Conservation (phyloP, 2,888 invertebrate species). For the Amiota minor region DNA sequence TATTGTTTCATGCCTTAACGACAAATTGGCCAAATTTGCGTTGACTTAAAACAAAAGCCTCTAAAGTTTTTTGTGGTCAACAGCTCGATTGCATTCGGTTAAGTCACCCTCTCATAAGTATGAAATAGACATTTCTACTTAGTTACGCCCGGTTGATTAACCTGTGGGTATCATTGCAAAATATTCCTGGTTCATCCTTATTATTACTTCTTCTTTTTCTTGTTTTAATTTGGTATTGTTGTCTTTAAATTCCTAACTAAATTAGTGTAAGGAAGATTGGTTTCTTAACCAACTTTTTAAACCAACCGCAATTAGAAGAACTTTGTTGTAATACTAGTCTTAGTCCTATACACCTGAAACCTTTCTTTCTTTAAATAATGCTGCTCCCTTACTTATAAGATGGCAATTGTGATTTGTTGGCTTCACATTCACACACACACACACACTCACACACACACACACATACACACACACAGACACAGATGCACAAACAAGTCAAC, state of each 20-base stretch:
- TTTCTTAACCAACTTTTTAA: too few relatives aligned
- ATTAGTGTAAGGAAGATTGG: background rate
- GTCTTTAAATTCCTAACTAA: background rate
- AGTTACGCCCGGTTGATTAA: slow-evolving; percentile 50
- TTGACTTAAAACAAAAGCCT: slow-evolving; percentile 60
- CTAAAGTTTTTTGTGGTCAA: slow-evolving; percentile 41
- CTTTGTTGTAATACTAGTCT: too few relatives aligned
- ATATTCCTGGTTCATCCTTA: too few relatives aligned
- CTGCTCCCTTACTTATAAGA: too few relatives aligned
- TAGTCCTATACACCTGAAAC: too few relatives aligned
- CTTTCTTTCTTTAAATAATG: too few relatives aligned
- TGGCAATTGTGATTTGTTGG: background rate
- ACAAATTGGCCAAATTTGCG: slow-evolving; percentile 31
- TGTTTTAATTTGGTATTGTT: background rate
- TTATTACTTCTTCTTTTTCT: background rate
- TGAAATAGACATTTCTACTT: slow-evolving; percentile 38
- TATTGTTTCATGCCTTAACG: slow-evolving; percentile 16
- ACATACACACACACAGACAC: background rate
- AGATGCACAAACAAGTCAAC: background rate
- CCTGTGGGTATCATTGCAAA: too few relatives aligned
- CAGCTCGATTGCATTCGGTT: slow-evolving; percentile 34
- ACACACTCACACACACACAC: background rate
- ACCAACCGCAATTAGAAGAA: too few relatives aligned
- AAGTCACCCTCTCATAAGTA: slow-evolving; percentile 56
- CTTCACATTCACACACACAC: background rate